These are phyloP conservation scores for Zoanthus sansibaricus DNA, from an alignment of 92 coral and sea anemone genomes.

Conservation along the genomic window DNA sequence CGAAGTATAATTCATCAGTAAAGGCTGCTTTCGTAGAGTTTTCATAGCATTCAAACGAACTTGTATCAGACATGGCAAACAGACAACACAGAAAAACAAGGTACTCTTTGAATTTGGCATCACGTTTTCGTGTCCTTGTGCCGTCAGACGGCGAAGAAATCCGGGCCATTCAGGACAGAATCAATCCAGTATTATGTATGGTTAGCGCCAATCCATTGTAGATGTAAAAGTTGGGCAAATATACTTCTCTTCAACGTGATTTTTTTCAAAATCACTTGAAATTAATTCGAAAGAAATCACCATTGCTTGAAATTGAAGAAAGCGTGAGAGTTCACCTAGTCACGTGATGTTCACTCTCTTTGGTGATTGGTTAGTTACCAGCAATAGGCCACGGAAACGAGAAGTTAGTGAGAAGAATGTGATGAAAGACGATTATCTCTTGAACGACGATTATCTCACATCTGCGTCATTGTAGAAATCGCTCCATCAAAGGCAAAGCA, in stretches of 20 bases:
- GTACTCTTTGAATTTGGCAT: slow-evolving; percentile 6
- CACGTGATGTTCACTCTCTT: not conserved
- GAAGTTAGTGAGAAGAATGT: slow-evolving; percentile 28
- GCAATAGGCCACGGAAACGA: slow-evolving; percentile 30
- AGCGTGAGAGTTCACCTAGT: slow-evolving; percentile 20
- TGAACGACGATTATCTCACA: too few relatives aligned
- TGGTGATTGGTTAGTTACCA: slow-evolving; percentile 22
- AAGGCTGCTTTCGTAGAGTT: slow-evolving; percentile 69
- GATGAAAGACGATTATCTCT: not conserved
- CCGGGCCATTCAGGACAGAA: slow-evolving; percentile 53
- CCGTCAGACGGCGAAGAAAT: slow-evolving; percentile 22
- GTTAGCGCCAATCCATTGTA: slow-evolving; percentile 40
- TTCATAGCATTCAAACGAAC: slow-evolving; percentile 63
- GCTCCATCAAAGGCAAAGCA: too few relatives aligned
- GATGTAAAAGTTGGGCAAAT: slow-evolving; percentile 4
- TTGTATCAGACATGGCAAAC: slow-evolving; percentile 64
- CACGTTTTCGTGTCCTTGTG: slow-evolving; percentile 32
- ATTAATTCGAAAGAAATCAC: not conserved
- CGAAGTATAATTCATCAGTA: slow-evolving; percentile 70
- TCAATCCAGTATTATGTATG: slow-evolving; percentile 35
- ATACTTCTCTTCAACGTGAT: not conserved
- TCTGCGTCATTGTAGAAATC: too few relatives aligned
- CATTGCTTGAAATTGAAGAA: slow-evolving; percentile 14
- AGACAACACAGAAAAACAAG: slow-evolving; percentile 55
- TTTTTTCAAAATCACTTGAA: not conserved